These are phyloP conservation scores for Polylopha cassiicola DNA, from an alignment of 2,888 invertebrate genomes.

Conservation along the genomic window DNA sequence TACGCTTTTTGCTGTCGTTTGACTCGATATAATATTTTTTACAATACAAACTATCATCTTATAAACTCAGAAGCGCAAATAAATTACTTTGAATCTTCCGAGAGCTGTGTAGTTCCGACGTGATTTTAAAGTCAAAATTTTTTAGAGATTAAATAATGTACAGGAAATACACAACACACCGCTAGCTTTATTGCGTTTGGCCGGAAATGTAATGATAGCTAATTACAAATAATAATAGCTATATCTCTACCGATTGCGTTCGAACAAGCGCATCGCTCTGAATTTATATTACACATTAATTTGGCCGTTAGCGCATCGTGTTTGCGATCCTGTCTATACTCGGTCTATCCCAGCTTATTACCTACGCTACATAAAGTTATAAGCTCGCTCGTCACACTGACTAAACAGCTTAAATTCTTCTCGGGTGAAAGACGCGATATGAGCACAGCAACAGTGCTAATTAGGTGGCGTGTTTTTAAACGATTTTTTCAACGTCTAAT, in stretches of 20 bases:
- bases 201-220: slow-evolving; percentile 15
- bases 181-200: too few species aligned
- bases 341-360: slow-evolving; percentile 41
- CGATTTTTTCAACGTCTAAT: slow-evolving; percentile 46
- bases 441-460: slow-evolving; percentile 49
- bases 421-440: slow-evolving; percentile 41
- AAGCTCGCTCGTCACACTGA: slow-evolving; percentile 44
- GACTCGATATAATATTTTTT: slow-evolving; percentile 53
- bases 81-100: too few species aligned
- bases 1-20: slow-evolving; percentile 62
- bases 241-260: slow-evolving; percentile 24
- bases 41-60: slow-evolving; percentile 43
- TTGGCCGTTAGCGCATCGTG: slow-evolving; percentile 38
- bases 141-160: too few species aligned
- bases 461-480: slow-evolving; percentile 46
- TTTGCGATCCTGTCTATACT: slow-evolving; percentile 36
- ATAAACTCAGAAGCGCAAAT: slow-evolving; percentile 48
- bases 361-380: slow-evolving; percentile 49
- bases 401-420: slow-evolving; percentile 36
- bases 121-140: too few species aligned
- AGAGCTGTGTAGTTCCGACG: too few species aligned
- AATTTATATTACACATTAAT: slow-evolving; percentile 63
- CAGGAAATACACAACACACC: too few species aligned
- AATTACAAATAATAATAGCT: slow-evolving; percentile 19
- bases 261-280: slow-evolving; percentile 49